These are phyloP conservation scores for Tragelaphus strepsiceros DNA, from an alignment of 2,113 vertebrate species.

Conservation along the genomic window DNA sequence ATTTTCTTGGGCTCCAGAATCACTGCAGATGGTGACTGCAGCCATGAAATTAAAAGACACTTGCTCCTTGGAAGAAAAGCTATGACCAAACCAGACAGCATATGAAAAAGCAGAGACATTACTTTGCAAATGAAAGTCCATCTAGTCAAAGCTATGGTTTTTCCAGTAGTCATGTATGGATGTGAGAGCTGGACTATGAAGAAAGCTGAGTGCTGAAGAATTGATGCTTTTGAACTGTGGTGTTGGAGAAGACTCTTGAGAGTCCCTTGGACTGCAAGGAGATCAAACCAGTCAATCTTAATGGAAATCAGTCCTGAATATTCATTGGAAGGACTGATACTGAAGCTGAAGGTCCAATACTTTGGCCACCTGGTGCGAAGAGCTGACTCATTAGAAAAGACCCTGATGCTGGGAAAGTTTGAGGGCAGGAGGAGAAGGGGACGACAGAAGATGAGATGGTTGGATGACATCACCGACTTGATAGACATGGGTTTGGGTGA, in stretches of 20 bases:
- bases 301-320: neutral
- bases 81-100: neutral
- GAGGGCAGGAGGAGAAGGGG: neutral
- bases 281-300: neutral
- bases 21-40: neutral
- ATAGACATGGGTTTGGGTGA: neutral
- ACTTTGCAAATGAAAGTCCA: neutral
- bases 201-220: neutral
- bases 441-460: neutral
- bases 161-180: neutral
- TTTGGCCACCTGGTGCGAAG: neutral
- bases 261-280: neutral
- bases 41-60: neutral
- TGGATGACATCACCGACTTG: neutral
- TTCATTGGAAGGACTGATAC: neutral
- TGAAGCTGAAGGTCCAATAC: neutral
- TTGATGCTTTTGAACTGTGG: neutral
- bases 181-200: neutral
- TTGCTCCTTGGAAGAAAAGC: neutral
- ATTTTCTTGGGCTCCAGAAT: neutral
- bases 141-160: neutral
- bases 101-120: neutral
- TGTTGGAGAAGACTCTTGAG: neutral
- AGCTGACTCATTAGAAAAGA: neutral
- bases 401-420: neutral